Evolutionary conservation across 2,113 vertebrate species (phyloP).

Genomic region (Charadrius vociferus): DNA sequence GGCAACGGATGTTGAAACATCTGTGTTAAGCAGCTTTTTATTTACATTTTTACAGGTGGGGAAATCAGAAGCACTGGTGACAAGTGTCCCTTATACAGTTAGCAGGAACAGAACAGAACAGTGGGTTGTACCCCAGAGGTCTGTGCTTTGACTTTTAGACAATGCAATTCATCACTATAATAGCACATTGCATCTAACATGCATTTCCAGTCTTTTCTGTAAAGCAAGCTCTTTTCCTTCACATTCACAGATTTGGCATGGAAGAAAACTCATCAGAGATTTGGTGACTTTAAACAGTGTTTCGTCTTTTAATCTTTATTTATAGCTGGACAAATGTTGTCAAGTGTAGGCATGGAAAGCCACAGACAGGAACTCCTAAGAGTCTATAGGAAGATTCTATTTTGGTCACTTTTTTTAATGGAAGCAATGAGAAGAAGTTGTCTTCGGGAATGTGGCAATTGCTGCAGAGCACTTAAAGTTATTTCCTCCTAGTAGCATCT

Average conservation of each 20-base stretch:
- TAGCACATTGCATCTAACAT: neutral
- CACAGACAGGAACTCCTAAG: neutral
- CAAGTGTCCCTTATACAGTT: neutral
- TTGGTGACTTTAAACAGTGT: neutral
- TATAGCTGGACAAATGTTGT: neutral
- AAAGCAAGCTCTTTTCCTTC: neutral
- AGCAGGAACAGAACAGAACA: neutral
- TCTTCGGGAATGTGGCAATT: neutral
- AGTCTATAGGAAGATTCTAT: neutral
- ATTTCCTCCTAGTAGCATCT: slow-evolving; percentile 1
- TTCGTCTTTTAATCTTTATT: neutral
- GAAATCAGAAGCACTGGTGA: neutral
- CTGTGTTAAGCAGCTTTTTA: neutral
- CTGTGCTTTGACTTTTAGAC: neutral
- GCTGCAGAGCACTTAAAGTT: neutral
- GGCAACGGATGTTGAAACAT: neutral
- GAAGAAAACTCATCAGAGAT: neutral
- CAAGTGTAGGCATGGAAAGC: neutral
- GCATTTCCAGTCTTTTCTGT: neutral
- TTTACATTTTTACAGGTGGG: neutral
- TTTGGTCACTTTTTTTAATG: neutral
- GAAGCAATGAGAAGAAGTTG: neutral
- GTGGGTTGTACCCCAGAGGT: neutral
- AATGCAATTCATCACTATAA: neutral
- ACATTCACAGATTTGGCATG: neutral